phyloP scores from a whole-genome alignment of 2,113 vertebrate species.

The Opisthocomus hoazin region DNA sequence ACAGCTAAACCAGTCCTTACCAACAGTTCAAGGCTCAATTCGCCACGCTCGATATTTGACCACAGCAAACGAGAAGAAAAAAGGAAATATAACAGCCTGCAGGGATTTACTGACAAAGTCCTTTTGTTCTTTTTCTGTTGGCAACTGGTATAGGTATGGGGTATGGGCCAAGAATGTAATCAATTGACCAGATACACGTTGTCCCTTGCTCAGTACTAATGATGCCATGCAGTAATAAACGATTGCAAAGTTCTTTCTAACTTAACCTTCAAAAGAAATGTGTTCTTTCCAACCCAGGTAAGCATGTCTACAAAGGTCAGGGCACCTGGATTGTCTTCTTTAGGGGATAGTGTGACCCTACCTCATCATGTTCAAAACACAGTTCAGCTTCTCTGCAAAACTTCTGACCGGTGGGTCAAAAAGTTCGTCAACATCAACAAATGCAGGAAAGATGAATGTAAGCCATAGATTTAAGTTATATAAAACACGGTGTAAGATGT shows the following conservation, averaged over 20 bases:
- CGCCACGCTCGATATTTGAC: rapidly evolving
- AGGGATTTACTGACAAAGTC: background rate
- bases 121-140: background rate
- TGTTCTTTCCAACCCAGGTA: background rate
- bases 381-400: background rate
- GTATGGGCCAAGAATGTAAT: background rate
- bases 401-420: background rate
- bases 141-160: background rate
- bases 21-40: background rate
- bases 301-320: background rate
- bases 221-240: background rate
- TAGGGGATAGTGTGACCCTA: background rate
- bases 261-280: background rate
- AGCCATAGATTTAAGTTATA: background rate
- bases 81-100: background rate
- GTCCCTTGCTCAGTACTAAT: background rate
- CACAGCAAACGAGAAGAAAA: background rate
- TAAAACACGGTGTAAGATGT: background rate
- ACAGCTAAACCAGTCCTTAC: background rate
- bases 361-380: background rate
- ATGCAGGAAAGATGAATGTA: background rate
- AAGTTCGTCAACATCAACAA: background rate
- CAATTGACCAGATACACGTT: rapidly evolving
- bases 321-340: background rate
- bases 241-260: background rate